These are phyloP conservation scores for Pelmatolapia mariae DNA, from an alignment of 2,113 vertebrate species.

Conservation along the genomic window DNA sequence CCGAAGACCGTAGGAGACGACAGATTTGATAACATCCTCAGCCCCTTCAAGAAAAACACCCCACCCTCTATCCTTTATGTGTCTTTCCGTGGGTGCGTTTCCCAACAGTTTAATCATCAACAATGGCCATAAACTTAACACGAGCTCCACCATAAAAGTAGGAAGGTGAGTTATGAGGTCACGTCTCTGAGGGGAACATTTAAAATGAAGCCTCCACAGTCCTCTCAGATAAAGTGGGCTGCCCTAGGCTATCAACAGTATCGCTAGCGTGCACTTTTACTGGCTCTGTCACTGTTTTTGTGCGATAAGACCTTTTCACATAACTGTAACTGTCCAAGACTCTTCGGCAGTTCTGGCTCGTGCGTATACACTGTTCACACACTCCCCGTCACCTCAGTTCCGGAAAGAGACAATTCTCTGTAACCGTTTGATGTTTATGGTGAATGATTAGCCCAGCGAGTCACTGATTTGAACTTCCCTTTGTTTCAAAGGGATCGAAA, in stretches of 20 bases:
- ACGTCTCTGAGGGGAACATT: neutral
- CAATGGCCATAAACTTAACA: slow-evolving; percentile 28
- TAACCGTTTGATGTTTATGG: slow-evolving; percentile 35
- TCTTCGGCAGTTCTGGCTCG: neutral
- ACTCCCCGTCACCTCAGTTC: neutral
- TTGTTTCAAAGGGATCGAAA: neutral
- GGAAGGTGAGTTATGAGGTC: neutral
- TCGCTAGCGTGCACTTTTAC: neutral
- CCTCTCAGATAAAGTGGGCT: neutral
- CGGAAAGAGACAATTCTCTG: neutral
- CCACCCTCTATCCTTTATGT: neutral
- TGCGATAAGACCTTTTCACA: neutral
- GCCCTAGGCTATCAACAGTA: neutral
- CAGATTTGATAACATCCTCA: neutral
- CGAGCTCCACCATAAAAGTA: neutral
- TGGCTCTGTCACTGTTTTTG: neutral
- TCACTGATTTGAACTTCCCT: slow-evolving; percentile 2
- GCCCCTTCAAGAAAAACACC: neutral
- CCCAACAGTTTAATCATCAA: slow-evolving; percentile 44
- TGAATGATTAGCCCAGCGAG: slow-evolving; percentile 57
- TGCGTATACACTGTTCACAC: neutral
- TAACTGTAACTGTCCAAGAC: neutral
- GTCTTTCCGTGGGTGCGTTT: neutral
- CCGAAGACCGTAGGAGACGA: neutral
- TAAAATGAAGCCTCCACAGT: neutral